Conservation (phyloP, 2,888 invertebrate species). For the Bruchidius siliquastri region DNA sequence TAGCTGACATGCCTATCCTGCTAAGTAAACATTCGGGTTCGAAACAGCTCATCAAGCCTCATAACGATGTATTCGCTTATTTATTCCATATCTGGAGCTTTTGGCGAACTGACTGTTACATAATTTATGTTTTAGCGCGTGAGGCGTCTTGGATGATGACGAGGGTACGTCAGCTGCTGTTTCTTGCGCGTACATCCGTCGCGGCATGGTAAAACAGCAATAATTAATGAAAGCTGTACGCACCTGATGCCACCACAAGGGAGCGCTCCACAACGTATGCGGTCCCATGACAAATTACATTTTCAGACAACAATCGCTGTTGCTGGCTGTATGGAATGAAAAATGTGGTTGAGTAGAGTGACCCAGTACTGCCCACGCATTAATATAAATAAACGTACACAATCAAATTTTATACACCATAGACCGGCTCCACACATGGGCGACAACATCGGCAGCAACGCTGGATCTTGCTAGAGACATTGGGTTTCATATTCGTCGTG, state of each 20-base stretch:
- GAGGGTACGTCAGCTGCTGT: neutral
- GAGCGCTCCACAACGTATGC: neutral
- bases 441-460: too few relatives aligned
- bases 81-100: neutral
- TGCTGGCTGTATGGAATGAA: neutral
- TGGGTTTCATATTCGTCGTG: too few relatives aligned
- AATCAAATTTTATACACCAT: too few relatives aligned
- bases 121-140: neutral
- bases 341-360: too few relatives aligned
- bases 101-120: neutral
- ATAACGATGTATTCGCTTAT: too few relatives aligned
- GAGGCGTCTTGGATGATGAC: neutral
- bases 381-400: too few relatives aligned
- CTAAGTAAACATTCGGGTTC: too few relatives aligned
- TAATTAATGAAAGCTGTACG: neutral
- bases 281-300: neutral
- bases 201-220: neutral
- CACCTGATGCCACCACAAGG: neutral
- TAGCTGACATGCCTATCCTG: too few relatives aligned
- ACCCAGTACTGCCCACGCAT: too few relatives aligned
- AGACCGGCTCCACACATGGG: too few relatives aligned
- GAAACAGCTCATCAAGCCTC: too few relatives aligned
- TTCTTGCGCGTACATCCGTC: neutral
- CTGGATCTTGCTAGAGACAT: too few relatives aligned
- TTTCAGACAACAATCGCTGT: neutral